Evolutionary conservation across 2,888 invertebrate genomes (phyloP), one percentile per base, ranked within the genome.

Genomic region (Pediacus dermestoides): DNA sequence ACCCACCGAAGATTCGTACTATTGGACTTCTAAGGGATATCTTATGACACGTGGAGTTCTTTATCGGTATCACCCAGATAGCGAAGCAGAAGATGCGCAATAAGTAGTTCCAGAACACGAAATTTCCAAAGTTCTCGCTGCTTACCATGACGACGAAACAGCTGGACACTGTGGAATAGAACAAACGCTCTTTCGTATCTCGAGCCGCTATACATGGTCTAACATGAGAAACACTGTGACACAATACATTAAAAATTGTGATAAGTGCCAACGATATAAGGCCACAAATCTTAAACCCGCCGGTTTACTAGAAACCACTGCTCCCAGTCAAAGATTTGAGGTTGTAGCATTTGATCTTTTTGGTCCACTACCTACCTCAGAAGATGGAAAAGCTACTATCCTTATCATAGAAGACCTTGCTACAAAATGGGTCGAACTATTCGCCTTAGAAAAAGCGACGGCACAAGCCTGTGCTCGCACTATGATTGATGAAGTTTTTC

Each of bases 21-120:
- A 32, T 8, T 42, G 42, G 45, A 39, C 39, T 1, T 18, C 21
- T 13, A 36, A 41, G 15, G 44, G 46, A 2, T 46, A 48, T 30
- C 12, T 45, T 8, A 34, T 47, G 32, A 22, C 21, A 14, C 37
- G 39, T 4, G 50, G 50, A 7, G 43, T 53, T 2, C 23, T 55
- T 8, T 49, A 51, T n/a, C 21, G 49, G 1, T 50, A 49, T 28
- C 10, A 30, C 2, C 46, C 42, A 1, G 46, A 39, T 3, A 32
- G 25, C 7, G 49, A 54, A 2, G 1, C 26, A 1, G 55, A 57
- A n/a, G 46, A 51, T 1, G 45, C 48, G 1, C 49, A 53, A 37
- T 23, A 42, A 4, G 51, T 57, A 1, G 39, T 55, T 1, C 50
- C 52, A 0, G 9, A 1, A 1, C 30, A 45, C 0, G 44, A 18